Evolutionary conservation across 2,113 vertebrate species (phyloP).

Genomic region (Leucoraja erinaceus): DNA sequence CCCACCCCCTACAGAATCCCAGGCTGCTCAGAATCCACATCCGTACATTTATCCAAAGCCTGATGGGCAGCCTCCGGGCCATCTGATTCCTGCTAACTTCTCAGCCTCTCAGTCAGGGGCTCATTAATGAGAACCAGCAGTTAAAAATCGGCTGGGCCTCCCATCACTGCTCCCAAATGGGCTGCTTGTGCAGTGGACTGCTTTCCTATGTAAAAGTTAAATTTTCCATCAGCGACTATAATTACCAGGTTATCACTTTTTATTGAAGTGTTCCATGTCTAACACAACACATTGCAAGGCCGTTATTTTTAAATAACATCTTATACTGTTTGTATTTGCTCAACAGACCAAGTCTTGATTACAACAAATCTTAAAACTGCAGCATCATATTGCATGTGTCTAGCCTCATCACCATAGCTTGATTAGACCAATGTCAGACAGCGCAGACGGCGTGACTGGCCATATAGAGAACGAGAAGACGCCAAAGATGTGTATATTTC

Average conservation of each 20-base stretch:
- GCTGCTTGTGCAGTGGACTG: neutral
- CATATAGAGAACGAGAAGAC: neutral
- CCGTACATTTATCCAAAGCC: neutral
- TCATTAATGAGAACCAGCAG: neutral
- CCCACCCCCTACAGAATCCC: neutral
- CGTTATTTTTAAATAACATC: neutral
- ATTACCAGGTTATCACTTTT: neutral
- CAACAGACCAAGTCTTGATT: neutral
- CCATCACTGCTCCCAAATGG: neutral
- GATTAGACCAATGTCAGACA: constrained; percentile 30
- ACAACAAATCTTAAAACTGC: constrained; percentile 32
- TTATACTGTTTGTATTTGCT: neutral
- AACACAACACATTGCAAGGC: neutral
- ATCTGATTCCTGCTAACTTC: constrained; percentile 15
- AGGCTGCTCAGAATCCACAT: neutral
- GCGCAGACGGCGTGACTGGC: neutral
- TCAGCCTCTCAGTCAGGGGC: neutral
- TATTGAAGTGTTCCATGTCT: neutral
- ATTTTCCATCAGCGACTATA: neutral
- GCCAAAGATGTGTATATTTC: constrained; percentile 36
- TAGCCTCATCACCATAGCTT: constrained; percentile 24
- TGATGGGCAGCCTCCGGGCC: constrained; percentile 5
- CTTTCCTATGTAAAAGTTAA: neutral
- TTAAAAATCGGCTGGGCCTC: neutral
- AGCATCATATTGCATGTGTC: constrained; percentile 15